Conservation (phyloP, 2,888 invertebrate genomes). For the Eupithecia abbreviata region DNA sequence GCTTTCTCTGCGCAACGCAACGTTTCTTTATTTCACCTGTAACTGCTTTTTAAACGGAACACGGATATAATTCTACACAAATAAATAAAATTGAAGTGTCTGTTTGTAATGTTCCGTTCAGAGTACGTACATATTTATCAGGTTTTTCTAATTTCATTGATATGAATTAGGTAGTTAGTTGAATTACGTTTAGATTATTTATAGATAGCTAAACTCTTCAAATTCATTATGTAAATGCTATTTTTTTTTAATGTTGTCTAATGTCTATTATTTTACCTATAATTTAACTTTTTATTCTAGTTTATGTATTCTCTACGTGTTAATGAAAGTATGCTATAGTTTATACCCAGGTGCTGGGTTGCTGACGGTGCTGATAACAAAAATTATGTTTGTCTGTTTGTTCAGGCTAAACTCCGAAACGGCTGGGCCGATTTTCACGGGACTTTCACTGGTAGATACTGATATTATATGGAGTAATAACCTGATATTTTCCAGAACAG, state of each 20-base stretch:
- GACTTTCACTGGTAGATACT: too few relatives aligned
- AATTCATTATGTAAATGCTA: background rate
- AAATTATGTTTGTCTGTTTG: too few relatives aligned
- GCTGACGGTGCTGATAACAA: too few relatives aligned
- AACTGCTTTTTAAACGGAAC: constrained; percentile 30
- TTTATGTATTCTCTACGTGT: too few relatives aligned
- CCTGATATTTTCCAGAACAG: too few relatives aligned
- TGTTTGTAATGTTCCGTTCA: background rate
- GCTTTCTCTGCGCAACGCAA: constrained; percentile 81
- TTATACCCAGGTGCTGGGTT: too few relatives aligned
- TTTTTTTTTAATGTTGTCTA: background rate
- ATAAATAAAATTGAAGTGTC: background rate
- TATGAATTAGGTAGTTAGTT: background rate
- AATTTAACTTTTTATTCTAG: background rate
- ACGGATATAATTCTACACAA: background rate
- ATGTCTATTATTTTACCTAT: background rate
- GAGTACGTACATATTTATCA: background rate
- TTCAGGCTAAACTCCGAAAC: too few relatives aligned
- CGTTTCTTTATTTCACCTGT: constrained; percentile 65
- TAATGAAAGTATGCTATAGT: too few relatives aligned
- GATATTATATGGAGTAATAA: too few relatives aligned
- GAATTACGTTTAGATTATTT: background rate
- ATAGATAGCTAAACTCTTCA: background rate
- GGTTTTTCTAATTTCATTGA: background rate
- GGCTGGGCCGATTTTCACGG: too few relatives aligned